Conservation (phyloP, 2,888 invertebrate genomes). For the Cheilosia urbana region DNA sequence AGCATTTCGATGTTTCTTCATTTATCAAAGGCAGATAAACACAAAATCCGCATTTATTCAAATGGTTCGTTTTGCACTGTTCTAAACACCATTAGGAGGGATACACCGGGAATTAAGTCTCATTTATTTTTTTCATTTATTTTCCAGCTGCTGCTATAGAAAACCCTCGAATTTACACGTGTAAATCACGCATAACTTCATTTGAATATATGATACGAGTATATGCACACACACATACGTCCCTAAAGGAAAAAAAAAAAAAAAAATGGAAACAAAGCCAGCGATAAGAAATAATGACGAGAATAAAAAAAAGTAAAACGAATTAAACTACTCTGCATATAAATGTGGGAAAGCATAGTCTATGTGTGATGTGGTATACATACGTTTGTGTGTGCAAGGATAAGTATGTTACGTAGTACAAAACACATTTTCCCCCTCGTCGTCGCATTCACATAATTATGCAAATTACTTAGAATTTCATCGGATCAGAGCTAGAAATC, state of each 20-base stretch:
- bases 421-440: slow-evolving; percentile 55
- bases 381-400: slow-evolving; percentile 49
- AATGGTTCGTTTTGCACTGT: slow-evolving; percentile 48
- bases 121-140: slow-evolving; percentile 54
- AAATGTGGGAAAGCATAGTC: slow-evolving; percentile 28
- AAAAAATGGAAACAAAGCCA: slow-evolving; percentile 65
- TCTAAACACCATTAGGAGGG: slow-evolving; percentile 51
- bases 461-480: slow-evolving; percentile 70
- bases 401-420: slow-evolving; percentile 41
- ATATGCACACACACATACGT: slow-evolving; percentile 57
- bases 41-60: slow-evolving; percentile 72
- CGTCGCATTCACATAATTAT: slow-evolving; percentile 71
- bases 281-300: slow-evolving; percentile 64
- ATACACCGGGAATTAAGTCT: slow-evolving; percentile 44
- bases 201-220: slow-evolving; percentile 66
- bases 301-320: slow-evolving; percentile 60
- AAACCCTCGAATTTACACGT: slow-evolving; percentile 70
- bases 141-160: slow-evolving; percentile 64
- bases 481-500: slow-evolving; percentile 33
- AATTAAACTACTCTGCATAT: slow-evolving; percentile 69
- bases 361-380: slow-evolving; percentile 29
- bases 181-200: slow-evolving; percentile 75
- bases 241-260: slow-evolving; percentile 38
- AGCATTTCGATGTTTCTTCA: slow-evolving; percentile 60
- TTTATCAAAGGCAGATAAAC: slow-evolving; percentile 74